Conservation (phyloP, 2,113 vertebrate species). For the Cochlearius cochlearius region DNA sequence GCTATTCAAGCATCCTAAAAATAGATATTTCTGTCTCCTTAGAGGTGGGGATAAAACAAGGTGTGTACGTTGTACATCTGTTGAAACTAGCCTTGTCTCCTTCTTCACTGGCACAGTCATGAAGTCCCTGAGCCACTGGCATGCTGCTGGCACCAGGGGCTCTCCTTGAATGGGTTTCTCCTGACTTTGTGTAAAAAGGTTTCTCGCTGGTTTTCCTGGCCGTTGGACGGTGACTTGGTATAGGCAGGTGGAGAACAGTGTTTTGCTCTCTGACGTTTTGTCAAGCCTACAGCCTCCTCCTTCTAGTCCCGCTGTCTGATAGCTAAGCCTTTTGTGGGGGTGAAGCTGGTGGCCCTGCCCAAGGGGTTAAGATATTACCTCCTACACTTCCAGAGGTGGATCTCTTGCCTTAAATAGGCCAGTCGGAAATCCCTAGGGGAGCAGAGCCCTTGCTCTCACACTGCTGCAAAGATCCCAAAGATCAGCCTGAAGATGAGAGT, state of each 20-base stretch:
- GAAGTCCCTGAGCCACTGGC: rapidly evolving
- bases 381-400: neutral
- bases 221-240: neutral
- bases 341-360: neutral
- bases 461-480: neutral
- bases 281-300: neutral
- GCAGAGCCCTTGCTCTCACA: neutral
- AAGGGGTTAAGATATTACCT: neutral
- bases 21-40: neutral
- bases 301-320: neutral
- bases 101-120: neutral
- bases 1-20: neutral
- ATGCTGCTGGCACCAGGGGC: neutral
- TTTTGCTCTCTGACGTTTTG: neutral
- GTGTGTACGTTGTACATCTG: neutral
- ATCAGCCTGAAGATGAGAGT: neutral
- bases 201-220: neutral
- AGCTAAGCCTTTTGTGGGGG: neutral
- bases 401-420: neutral
- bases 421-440: neutral
- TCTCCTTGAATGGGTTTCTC: neutral
- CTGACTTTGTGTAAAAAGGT: neutral
- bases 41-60: neutral
- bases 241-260: neutral
- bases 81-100: neutral